Evolutionary conservation across 1,140 invertebrate genomes (phyloP), one percentile per base, ranked within the genome.

Genomic region (Zaprionus taronus): DNA sequence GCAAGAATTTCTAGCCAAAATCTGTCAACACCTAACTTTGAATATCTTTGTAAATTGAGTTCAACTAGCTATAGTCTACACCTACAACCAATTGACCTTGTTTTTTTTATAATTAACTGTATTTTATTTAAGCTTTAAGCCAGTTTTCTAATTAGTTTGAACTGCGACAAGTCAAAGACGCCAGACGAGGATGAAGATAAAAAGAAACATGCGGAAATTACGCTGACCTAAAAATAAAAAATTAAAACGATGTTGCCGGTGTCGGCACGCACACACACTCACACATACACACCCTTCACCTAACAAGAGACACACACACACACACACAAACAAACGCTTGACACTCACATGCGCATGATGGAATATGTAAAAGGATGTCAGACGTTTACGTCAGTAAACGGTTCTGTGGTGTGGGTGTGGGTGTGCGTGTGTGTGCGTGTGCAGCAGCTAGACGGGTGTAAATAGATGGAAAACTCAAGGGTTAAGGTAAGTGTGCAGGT

Each of bases 161-260:
- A 28, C 5, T 44, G 31, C 69, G 60, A 55, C 17, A 57, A 22
- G 44, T 31, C 5, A 26, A 58, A 64, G 36, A 60, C 53, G 60
- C 24, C 49, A 64, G 64, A 77, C 55, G 57, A 73, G 61, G 62
- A 69, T 89, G 62, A 69, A 83, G 62, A 76, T 85, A 87, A 75
- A 80, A 56, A 64, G 41, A 55, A 72, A 84, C 70, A 60, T 69
- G 72, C 51, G 78, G 72, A 89, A 84, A 87, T 87, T 76, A 69
- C 69, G 69, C 70, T 89, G 84, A 89, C 85, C 84, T 89, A 89
- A 89, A 90, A 87, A 86, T 80, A 77, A 70, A 79, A 69, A 36
- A 56, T 26, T 47, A 63, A 64, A 78, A 66, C 71, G 69, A 73
- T 77, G 66, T 86, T 74, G 67, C 83, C 77, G 77, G 80, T 75